Evolutionary conservation across 2,888 invertebrate species (phyloP).

Genomic region (Beris morrisii): DNA sequence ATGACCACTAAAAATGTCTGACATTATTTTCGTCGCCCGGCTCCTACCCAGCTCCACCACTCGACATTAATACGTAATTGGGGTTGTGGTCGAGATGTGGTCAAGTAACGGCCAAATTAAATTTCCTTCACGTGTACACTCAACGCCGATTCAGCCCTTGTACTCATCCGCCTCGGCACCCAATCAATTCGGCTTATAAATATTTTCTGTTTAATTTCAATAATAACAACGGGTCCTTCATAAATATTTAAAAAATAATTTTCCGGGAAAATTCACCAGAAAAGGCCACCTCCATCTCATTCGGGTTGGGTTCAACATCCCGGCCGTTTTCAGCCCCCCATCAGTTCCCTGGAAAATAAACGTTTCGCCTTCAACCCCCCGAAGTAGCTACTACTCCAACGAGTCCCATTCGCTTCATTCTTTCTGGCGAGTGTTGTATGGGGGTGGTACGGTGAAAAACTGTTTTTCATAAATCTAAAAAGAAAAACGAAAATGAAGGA

Average conservation of each 20-base stretch:
- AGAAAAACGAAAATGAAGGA: constrained; percentile 34
- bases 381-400: neutral
- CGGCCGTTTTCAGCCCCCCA: too few relatives aligned
- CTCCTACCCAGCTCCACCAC: too few relatives aligned
- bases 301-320: too few relatives aligned
- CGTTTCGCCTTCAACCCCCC: neutral
- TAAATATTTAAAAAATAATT: constrained; percentile 54
- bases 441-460: constrained; percentile 46
- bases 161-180: neutral
- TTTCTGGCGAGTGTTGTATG: neutral
- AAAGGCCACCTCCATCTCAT: neutral
- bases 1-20: constrained; percentile 1
- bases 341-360: neutral
- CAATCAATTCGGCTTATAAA: constrained; percentile 28
- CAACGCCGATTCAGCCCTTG: neutral
- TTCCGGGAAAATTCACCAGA: constrained; percentile 41
- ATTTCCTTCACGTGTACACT: neutral
- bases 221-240: constrained; percentile 41
- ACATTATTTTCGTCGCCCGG: too few relatives aligned
- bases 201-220: constrained; percentile 39
- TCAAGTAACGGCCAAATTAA: too few relatives aligned
- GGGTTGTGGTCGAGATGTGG: too few relatives aligned
- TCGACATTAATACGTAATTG: too few relatives aligned
- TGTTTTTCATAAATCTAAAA: constrained; percentile 54
- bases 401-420: constrained; percentile 2